These are phyloP conservation scores for Macaca mulatta DNA, from an alignment of 2,113 vertebrate species.

Conservation along the genomic window DNA sequence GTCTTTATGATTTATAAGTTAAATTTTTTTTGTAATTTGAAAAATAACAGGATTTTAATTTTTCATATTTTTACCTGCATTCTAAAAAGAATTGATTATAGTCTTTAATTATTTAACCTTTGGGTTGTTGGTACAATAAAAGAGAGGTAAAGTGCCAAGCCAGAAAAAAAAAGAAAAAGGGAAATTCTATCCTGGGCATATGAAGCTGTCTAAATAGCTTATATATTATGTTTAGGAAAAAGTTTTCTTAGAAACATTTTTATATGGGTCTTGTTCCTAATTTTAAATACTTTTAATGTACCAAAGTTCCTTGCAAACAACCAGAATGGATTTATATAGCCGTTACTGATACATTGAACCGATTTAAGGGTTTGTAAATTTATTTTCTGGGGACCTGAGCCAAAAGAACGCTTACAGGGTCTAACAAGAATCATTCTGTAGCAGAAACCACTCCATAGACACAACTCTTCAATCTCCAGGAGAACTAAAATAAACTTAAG, in stretches of 20 bases:
- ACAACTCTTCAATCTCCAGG: not conserved
- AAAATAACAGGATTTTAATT: not conserved
- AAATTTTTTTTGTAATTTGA: slow-evolving; percentile 4
- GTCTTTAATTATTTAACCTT: slow-evolving; percentile 17
- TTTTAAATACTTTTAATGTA: slow-evolving; percentile 25
- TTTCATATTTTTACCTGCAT: not conserved
- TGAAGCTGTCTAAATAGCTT: not conserved
- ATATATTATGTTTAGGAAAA: not conserved
- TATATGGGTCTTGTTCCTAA: not conserved
- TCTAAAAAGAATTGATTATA: not conserved
- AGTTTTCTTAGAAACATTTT: not conserved
- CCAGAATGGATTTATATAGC: not conserved
- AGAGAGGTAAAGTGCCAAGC: not conserved
- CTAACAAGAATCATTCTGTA: not conserved
- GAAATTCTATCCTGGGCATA: not conserved
- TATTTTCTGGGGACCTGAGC: not conserved
- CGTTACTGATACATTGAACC: not conserved
- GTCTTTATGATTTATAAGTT: not conserved
- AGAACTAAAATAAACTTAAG: slow-evolving; percentile 16
- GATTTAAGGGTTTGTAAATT: not conserved
- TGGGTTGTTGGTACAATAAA: not conserved
- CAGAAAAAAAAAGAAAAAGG: not conserved
- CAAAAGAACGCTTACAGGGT: not conserved
- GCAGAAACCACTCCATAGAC: not conserved
- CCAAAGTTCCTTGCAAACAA: not conserved